Conservation (phyloP, 2,797 vertebrate genomes). For the Brachymystax lenok region DNA sequence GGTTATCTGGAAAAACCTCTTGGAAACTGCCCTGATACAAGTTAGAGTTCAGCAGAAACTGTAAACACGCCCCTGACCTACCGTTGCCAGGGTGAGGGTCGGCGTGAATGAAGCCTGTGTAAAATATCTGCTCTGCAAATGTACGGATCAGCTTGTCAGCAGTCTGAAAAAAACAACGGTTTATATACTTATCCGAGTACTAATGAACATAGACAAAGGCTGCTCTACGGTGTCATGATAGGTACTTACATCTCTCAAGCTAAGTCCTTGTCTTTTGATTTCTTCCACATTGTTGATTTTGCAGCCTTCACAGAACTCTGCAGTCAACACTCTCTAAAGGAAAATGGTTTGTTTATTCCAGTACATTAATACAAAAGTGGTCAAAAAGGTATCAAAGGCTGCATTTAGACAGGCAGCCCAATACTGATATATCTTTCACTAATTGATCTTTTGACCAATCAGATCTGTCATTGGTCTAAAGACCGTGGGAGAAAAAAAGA, state of each 20-base stretch:
- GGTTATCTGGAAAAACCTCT: not conserved
- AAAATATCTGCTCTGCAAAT: constrained; percentile 91
- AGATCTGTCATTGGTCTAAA: not conserved
- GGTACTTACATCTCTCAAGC: constrained; percentile 82
- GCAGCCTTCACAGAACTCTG: constrained; percentile 86
- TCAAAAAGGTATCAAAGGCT: too few relatives aligned
- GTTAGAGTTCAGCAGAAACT: not conserved
- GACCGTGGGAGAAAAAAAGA: too few relatives aligned
- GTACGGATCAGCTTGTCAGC: constrained; percentile 84
- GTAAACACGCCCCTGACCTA: constrained; percentile 50
- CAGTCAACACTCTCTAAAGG: constrained; percentile 85
- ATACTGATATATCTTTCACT: too few relatives aligned
- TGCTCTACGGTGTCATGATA: not conserved
- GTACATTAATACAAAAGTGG: not conserved
- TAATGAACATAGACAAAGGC: not conserved
- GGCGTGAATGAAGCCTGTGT: constrained; percentile 92
- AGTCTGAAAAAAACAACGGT: constrained; percentile 65
- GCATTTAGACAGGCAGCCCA: too few relatives aligned
- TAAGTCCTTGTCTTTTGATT: constrained; percentile 80
- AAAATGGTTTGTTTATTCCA: not conserved
- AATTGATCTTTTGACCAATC: too few relatives aligned
- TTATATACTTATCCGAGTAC: not conserved
- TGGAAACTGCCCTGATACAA: not conserved
- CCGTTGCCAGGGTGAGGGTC: constrained; percentile 93
- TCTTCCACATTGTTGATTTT: constrained; percentile 85